Evolutionary conservation across 2,888 invertebrate genomes (phyloP).

Genomic region (Oeneis ivallda): DNA sequence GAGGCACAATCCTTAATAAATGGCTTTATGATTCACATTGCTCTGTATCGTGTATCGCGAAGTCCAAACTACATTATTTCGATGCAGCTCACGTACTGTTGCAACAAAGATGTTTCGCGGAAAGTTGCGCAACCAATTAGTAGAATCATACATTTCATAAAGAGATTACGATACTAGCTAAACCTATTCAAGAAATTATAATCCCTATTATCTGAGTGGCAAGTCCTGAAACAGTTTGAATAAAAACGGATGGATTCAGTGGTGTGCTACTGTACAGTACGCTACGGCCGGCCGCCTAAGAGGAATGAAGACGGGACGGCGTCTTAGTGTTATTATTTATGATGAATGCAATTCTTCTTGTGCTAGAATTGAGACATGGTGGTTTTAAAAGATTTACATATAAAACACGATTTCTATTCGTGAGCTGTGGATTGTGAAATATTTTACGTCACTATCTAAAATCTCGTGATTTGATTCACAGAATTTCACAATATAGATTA

Average conservation of each 20-base stretch:
- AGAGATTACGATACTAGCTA: conserved; percentile 39
- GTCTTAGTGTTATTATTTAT: conserved; percentile 56
- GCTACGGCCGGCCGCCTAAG: conserved; percentile 61
- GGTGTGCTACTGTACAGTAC: conserved; percentile 45
- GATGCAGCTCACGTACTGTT: conserved; percentile 55
- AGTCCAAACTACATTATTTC: conserved; percentile 42
- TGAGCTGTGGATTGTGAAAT: no score
- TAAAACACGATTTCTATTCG: no score
- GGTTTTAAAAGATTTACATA: conserved; percentile 26
- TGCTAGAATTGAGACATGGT: conserved; percentile 34
- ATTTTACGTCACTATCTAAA: no score
- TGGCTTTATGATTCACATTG: conserved; percentile 39
- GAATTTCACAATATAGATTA: no score
- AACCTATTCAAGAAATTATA: conserved; percentile 37
- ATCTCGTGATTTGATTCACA: no score
- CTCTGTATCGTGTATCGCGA: conserved; percentile 29
- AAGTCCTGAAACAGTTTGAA: conserved; percentile 35
- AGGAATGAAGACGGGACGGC: conserved; percentile 62
- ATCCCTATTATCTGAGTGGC: conserved; percentile 33
- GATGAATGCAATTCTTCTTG: conserved; percentile 44
- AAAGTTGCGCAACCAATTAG: conserved; percentile 70
- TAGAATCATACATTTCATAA: conserved; percentile 45
- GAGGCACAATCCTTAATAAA: conserved; percentile 42
- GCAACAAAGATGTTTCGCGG: conserved; percentile 54
- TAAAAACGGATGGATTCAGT: conserved; percentile 27